Evolutionary conservation across 2,113 vertebrate species (phyloP).

Genomic region (Seriola dumerili): DNA sequence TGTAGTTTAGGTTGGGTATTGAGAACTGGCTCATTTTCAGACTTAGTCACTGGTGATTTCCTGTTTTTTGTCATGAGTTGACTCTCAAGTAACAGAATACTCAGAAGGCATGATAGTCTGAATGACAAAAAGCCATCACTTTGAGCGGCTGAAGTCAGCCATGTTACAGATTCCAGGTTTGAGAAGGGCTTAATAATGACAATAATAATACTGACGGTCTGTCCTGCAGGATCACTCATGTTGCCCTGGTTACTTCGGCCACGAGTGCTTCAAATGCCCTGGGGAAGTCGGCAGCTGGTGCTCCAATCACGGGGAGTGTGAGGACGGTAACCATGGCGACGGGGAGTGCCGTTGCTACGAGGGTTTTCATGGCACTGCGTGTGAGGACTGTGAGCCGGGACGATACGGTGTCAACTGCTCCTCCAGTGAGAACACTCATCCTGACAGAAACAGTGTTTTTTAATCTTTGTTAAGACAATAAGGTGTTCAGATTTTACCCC

Average conservation of each 20-base stretch:
- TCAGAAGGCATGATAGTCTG: neutral
- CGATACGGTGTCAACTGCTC: constrained; percentile 90
- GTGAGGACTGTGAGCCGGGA: constrained; percentile 95
- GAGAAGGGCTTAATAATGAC: rapidly evolving
- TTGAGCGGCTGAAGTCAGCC: too few species aligned
- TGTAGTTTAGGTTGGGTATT: neutral
- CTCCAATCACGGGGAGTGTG: constrained; percentile 91
- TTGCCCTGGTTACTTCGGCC: constrained; percentile 93
- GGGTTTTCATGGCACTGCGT: constrained; percentile 95
- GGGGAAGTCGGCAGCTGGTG: constrained; percentile 89
- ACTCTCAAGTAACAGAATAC: neutral
- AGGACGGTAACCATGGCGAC: constrained; percentile 87
- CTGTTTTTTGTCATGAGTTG: neutral
- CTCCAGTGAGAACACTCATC: constrained; percentile 61
- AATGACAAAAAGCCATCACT: too few species aligned
- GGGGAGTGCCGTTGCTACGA: constrained; percentile 94
- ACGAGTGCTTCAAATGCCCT: constrained; percentile 91
- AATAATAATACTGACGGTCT: neutral
- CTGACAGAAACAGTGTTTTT: neutral
- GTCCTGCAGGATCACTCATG: constrained; percentile 87
- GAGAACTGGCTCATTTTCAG: neutral
- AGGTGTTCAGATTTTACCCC: too few species aligned
- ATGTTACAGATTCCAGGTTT: too few species aligned
- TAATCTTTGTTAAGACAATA: too few species aligned
- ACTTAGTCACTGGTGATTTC: neutral